Percentiles rank a stretch among this genome's conserved stretches.
phyloP scores from a whole-genome alignment of 2,797 vertebrate genomes.

The Mallotus villosus region DNA sequence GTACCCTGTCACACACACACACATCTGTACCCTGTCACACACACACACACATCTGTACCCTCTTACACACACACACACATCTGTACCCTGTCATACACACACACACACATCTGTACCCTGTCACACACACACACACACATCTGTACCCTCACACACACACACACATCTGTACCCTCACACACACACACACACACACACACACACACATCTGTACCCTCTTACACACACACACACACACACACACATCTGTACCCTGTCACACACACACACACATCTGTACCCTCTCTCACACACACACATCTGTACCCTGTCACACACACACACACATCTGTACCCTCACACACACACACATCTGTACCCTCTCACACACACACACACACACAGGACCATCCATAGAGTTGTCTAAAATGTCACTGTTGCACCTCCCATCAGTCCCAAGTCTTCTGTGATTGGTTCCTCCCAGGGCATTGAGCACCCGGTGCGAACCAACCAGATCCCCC shows the following conservation, averaged over 20 bases:
- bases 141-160: no score
- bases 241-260: no score
- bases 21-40: background rate
- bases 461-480: constrained; percentile 95
- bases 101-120: background rate
- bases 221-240: background rate
- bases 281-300: background rate
- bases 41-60: no score
- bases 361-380: constrained; percentile 31
- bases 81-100: background rate
- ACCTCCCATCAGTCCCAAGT: background rate
- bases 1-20: no score
- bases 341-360: background rate
- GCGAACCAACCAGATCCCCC: constrained; percentile 93
- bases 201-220: background rate
- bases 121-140: background rate
- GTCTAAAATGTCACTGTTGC: no score
- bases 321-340: no score
- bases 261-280: no score
- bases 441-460: constrained; percentile 9
- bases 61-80: no score
- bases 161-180: background rate
- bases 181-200: no score
- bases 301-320: background rate
- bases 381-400: background rate